Conservation (phyloP, 2,113 vertebrate species). For the Syngnathus floridae region DNA sequence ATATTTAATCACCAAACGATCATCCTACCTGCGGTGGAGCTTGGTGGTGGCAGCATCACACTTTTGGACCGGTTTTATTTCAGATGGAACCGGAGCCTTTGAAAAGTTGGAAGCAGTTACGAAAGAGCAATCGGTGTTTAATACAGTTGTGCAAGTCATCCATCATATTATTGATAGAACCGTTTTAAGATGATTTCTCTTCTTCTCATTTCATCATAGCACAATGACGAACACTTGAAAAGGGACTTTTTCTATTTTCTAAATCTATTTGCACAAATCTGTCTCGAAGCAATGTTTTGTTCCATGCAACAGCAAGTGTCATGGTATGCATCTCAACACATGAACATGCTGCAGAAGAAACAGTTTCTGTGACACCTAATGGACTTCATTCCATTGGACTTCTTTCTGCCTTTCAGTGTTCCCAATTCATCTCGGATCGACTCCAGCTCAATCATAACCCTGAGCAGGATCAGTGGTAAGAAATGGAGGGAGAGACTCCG, state of each 20-base stretch:
- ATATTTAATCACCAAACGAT: constrained; percentile 10
- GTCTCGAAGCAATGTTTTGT: constrained; percentile 53
- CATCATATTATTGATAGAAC: neutral
- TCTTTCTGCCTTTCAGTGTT: neutral
- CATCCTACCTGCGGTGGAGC: no score
- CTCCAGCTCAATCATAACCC: neutral
- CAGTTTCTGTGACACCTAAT: constrained; percentile 5
- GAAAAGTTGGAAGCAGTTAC: no score
- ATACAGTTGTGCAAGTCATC: neutral
- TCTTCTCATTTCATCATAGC: neutral
- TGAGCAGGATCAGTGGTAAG: neutral
- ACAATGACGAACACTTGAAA: neutral
- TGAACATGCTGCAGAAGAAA: constrained; percentile 62
- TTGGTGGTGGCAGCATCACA: no score
- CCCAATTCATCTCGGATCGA: neutral
- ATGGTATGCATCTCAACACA: constrained; percentile 54
- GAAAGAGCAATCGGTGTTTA: neutral
- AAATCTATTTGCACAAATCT: neutral
- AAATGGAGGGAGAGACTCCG: constrained; percentile 1
- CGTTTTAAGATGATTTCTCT: neutral
- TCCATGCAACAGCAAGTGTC: constrained; percentile 62
- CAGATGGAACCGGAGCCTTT: no score
- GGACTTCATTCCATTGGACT: neutral
- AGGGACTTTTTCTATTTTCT: neutral
- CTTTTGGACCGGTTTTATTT: no score